These are phyloP conservation scores for Nycticebus coucang DNA, from an alignment of 2,113 vertebrate genomes.

Conservation along the genomic window DNA sequence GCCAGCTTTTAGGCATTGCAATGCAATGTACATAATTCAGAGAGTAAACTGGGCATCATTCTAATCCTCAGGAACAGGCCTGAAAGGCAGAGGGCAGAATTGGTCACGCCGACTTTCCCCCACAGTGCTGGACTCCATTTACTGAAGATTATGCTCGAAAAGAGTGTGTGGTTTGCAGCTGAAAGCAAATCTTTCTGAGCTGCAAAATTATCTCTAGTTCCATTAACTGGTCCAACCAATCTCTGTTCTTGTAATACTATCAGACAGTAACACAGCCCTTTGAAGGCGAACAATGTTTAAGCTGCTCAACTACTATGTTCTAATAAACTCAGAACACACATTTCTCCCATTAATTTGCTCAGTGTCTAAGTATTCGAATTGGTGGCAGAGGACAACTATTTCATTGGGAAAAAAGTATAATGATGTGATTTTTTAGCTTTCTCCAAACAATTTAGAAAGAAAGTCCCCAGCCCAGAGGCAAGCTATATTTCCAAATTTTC, in stretches of 20 bases:
- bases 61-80: background rate
- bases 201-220: slow-evolving; percentile 48
- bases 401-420: background rate
- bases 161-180: background rate
- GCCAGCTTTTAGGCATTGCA: background rate
- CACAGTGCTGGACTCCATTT: slow-evolving; percentile 4
- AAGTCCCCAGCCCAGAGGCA: background rate
- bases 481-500: background rate
- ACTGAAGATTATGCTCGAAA: slow-evolving; percentile 51
- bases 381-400: background rate
- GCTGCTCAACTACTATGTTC: background rate
- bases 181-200: slow-evolving; percentile 46
- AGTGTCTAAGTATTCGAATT: slow-evolving; percentile 2
- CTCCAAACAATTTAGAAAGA: background rate
- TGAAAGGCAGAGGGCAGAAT: slow-evolving; percentile 8
- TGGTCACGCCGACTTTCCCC: slow-evolving; percentile 2
- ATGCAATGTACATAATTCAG: background rate
- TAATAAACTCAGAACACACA: slow-evolving; percentile 7
- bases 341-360: slow-evolving; percentile 50
- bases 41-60: fast-evolving
- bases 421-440: background rate
- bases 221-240: background rate
- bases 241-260: background rate
- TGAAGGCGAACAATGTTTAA: background rate
- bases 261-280: background rate